Base-by-base conservation (phyloP, 2,113 vertebrate genomes). In the Bostrychus sinensis region DNA sequence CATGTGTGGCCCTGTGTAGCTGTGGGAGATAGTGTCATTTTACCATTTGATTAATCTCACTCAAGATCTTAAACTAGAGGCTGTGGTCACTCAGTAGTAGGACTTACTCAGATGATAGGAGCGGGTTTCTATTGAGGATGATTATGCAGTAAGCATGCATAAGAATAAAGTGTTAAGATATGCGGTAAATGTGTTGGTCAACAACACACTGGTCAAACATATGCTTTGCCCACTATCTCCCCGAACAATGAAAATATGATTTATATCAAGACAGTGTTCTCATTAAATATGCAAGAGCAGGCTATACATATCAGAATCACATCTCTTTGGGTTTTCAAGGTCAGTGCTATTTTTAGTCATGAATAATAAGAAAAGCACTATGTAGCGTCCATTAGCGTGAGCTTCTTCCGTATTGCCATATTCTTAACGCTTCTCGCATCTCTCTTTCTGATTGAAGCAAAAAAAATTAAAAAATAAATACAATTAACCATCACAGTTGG, bases 321-420 rank as follows among this genome's bases (percentile, higher is more conserved):
- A 4, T 37, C 56, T 14, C 10, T 38, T 65, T 54, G 13, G 14
- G 46, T 71, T 75, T 58, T 75, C 58, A 75, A 80, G 73, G 79
- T 80, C 56, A 74, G 26, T 11, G 38, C 66, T 78, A 81, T 80
- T 69, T 71, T 66, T 78, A 77, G 56, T 45, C 2, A 2, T 36
- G 39, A 57, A 58, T 70, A 61, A 60, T 45, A 34, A 64, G 42
- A 42, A 55, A 70, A 23, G 56, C 23, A 20, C 17, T 22, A 13
- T 5, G 64, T 41, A 36, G 61, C 55, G 56, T 71, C 56, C 55
- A 56, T 70, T 68, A 56, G 57, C 70, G 36, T 23, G 70, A 66
- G 17, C 56, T 25, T 34, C 69, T 56, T 69, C 51, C 26, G 37
- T 8, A 48, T 61, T 25, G 26, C 1, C 48, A n/a, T 17, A 13